Percentiles rank a stretch among this genome's conserved stretches.
These are phyloP conservation scores for Phenganax subtilis DNA, from an alignment of 92 coral and sea anemone species.

Conservation along the genomic window DNA sequence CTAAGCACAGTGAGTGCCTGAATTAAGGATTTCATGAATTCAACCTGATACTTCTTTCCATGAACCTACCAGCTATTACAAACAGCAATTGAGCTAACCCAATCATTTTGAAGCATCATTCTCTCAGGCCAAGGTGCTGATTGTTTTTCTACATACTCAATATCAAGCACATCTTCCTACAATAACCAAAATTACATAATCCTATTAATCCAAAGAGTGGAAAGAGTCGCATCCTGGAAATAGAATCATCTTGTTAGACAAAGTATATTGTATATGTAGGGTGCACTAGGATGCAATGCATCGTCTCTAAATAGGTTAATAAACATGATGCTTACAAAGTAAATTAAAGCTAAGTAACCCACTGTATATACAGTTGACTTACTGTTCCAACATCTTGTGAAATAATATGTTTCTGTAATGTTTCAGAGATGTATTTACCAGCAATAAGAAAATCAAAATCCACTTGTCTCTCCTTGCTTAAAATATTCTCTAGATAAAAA, in stretches of 20 bases:
- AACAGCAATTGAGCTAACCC: conserved; percentile 93
- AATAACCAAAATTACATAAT: neutral
- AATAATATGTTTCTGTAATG: conserved; percentile 70
- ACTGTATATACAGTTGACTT: conserved; percentile 32
- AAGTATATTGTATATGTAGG: no score
- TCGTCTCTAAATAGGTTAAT: no score
- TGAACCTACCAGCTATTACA: conserved; percentile 63
- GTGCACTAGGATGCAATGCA: no score
- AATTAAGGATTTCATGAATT: no score
- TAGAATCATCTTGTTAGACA: no score
- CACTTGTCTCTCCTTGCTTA: conserved; percentile 55
- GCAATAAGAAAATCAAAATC: conserved; percentile 88
- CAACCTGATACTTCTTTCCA: neutral
- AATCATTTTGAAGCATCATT: conserved; percentile 84
- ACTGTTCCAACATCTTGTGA: conserved; percentile 73
- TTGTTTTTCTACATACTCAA: conserved; percentile 84
- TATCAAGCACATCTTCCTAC: conserved; percentile 87
- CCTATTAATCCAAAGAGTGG: neutral
- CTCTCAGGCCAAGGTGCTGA: conserved; percentile 90
- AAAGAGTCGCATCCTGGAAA: neutral
- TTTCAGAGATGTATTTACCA: conserved; percentile 69
- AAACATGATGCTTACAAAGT: no score
- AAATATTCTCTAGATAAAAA: conserved; percentile 31
- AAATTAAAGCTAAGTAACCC: neutral
- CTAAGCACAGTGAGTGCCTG: no score